Conservation (phyloP, 2,113 vertebrate species). For the Hylia prasina region DNA sequence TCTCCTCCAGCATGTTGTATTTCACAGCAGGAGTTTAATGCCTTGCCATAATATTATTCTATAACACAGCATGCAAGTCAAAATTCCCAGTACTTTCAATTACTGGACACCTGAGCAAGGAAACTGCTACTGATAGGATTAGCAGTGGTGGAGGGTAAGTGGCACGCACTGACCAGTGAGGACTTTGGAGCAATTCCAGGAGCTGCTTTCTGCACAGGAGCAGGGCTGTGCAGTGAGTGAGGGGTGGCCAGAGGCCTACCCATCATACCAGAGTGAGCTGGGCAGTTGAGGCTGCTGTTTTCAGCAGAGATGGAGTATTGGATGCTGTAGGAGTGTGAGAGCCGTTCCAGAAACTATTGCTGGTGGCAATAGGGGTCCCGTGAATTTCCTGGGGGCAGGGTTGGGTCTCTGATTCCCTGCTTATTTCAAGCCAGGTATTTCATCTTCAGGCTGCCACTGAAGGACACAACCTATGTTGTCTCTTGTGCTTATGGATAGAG, state of each 20-base stretch:
- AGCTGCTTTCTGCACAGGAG: background rate
- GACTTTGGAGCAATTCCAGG: background rate
- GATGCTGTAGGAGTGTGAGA: background rate
- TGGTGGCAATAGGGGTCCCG: rapidly evolving
- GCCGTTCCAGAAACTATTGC: background rate
- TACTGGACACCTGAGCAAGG: background rate
- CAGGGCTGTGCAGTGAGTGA: background rate
- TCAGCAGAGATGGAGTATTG: background rate
- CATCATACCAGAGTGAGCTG: rapidly evolving
- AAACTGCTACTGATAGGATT: background rate
- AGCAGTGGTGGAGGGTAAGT: background rate
- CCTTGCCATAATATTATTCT: background rate
- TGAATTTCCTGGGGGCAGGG: background rate
- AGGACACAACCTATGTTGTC: background rate
- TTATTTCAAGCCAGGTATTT: background rate
- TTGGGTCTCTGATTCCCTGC: background rate
- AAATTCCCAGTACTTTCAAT: conserved; percentile 12
- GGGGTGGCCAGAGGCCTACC: background rate
- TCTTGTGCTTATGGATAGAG: background rate
- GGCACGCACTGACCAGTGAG: background rate
- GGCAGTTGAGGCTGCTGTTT: background rate
- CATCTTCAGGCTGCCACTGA: background rate
- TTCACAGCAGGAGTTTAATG: background rate
- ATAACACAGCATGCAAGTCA: background rate
- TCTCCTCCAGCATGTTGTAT: background rate